Conservation (phyloP, 2,797 vertebrate species). For the Craterocephalus amniculus region DNA sequence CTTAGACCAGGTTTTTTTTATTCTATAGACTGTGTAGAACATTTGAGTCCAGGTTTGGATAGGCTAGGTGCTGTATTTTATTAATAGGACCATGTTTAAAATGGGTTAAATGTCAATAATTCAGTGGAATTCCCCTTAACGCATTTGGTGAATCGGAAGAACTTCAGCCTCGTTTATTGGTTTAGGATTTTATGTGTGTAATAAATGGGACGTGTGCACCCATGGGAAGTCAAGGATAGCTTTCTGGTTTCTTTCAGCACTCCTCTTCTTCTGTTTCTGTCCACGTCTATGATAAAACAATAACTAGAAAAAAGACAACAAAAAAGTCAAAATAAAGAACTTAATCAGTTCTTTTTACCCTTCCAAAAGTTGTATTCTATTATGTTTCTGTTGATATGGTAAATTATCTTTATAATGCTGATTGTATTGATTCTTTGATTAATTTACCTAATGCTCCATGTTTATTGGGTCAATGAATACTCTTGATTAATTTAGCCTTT, state of each 20-base stretch:
- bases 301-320: not conserved
- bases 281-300: constrained; percentile 6
- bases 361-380: not conserved
- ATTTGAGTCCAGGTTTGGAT: too few species aligned
- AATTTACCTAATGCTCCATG: not conserved
- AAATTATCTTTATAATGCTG: not conserved
- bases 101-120: too few species aligned
- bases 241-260: constrained; percentile 22
- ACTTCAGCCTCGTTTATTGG: too few species aligned
- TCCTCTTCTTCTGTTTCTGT: constrained; percentile 17
- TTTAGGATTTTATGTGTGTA: too few species aligned
- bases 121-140: too few species aligned
- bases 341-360: not conserved
- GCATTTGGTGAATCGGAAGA: too few species aligned
- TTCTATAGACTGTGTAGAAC: too few species aligned
- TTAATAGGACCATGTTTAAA: too few species aligned
- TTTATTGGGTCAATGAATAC: not conserved
- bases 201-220: not conserved
- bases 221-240: constrained; percentile 3
- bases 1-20: too few species aligned
- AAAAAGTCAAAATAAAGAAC: not conserved
- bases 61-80: too few species aligned
- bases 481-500: not conserved
- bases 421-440: not conserved
- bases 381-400: constrained; percentile 1